Percentiles rank a stretch among this genome's conserved stretches.
These are phyloP conservation scores for Dunckerocampus dactyliophorus DNA, from an alignment of 2,113 vertebrate species.

Conservation along the genomic window DNA sequence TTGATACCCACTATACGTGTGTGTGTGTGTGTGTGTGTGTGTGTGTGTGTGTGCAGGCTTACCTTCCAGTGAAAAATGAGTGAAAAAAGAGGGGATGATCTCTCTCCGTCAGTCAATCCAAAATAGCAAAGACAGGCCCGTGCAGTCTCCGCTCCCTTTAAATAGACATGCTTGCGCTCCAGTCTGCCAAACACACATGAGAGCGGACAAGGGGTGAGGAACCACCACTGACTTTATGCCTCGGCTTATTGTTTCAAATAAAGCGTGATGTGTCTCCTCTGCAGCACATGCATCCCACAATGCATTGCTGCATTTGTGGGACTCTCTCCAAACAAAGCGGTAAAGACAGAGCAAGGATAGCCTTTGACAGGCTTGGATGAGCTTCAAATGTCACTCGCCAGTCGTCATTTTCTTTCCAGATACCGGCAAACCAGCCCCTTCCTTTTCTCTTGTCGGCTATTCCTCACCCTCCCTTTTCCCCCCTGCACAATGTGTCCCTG, in stretches of 20 bases:
- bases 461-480: slow-evolving; percentile 55
- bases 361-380: slow-evolving; percentile 34
- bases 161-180: slow-evolving; percentile 51
- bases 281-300: slow-evolving; percentile 30
- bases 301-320: slow-evolving; percentile 37
- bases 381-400: not conserved
- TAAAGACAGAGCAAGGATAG: slow-evolving; percentile 26
- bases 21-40: not conserved
- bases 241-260: slow-evolving; percentile 43
- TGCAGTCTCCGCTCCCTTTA: slow-evolving; percentile 54
- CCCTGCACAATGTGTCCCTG: slow-evolving; percentile 63
- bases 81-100: slow-evolving; percentile 24
- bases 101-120: slow-evolving; percentile 38
- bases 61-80: slow-evolving; percentile 43
- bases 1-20: not conserved
- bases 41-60: slow-evolving; percentile 13
- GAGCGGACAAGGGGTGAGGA: slow-evolving; percentile 61
- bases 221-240: slow-evolving; percentile 53
- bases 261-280: slow-evolving; percentile 22
- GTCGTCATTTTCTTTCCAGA: slow-evolving; percentile 28
- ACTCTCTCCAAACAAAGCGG: slow-evolving; percentile 27
- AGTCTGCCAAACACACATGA: slow-evolving; percentile 46
- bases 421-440: slow-evolving; percentile 44
- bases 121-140: slow-evolving; percentile 48
- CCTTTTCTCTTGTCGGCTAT: slow-evolving; percentile 43